A percentile compares a stretch with the other conserved stretches of the same genome.
These are phyloP conservation scores for Pteruthius melanotis DNA, from an alignment of 2,113 vertebrate species.

Conservation along the genomic window DNA sequence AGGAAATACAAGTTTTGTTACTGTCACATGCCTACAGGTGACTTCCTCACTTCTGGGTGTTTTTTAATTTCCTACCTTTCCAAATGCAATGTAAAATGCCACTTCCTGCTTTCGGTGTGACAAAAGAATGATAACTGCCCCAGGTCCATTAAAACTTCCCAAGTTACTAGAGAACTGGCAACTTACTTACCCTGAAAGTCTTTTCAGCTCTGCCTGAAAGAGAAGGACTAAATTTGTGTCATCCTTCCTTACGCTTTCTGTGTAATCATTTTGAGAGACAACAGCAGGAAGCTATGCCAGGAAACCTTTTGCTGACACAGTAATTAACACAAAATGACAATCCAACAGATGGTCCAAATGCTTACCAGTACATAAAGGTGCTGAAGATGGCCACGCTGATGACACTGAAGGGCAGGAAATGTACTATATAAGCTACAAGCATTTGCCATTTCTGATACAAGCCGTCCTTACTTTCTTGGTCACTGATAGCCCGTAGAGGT, in stretches of 20 bases:
- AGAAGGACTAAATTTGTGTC: neutral
- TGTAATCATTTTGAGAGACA: neutral
- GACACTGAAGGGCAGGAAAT: constrained; percentile 90
- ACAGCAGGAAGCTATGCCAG: neutral
- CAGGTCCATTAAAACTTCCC: neutral
- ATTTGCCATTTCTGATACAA: constrained; percentile 95
- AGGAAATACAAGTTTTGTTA: neutral
- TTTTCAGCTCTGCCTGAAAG: neutral
- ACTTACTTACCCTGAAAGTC: neutral
- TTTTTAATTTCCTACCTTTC: neutral
- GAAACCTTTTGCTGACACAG: neutral
- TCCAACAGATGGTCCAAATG: neutral
- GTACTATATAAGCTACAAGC: constrained; percentile 89
- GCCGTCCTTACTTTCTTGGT: constrained; percentile 93
- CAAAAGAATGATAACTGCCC: neutral
- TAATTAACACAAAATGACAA: neutral
- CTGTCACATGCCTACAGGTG: neutral
- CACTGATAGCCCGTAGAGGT: constrained; percentile 84
- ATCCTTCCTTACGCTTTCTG: neutral
- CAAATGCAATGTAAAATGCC: neutral
- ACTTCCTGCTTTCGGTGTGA: neutral
- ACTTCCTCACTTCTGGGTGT: neutral
- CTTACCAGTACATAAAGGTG: constrained; percentile 90
- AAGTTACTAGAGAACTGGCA: neutral
- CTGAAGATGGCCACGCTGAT: constrained; percentile 82